Conservation (phyloP, 2,888 invertebrate genomes). For the Yponomeuta malinellus region DNA sequence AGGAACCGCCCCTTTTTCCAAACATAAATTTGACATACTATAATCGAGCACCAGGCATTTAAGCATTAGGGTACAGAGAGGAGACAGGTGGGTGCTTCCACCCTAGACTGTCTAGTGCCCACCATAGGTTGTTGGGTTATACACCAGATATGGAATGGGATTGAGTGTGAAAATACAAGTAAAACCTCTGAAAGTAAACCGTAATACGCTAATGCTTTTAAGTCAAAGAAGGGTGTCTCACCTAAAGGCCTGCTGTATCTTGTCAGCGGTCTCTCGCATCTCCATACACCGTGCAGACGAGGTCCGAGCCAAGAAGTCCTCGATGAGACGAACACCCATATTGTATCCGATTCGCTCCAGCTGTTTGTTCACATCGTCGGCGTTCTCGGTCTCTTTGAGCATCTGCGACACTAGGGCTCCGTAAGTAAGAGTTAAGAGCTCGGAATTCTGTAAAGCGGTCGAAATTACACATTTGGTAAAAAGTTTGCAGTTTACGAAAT, state of each 20-base stretch:
- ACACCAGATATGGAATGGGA: too few relatives aligned
- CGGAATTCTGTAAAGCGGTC: slow-evolving; percentile 86
- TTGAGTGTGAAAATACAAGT: too few relatives aligned
- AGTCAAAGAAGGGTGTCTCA: slow-evolving; percentile 23
- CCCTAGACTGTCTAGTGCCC: too few relatives aligned
- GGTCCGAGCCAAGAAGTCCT: slow-evolving; percentile 96
- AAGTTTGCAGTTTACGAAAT: background rate
- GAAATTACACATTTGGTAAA: slow-evolving; percentile 16
- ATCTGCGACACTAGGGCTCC: slow-evolving; percentile 98
- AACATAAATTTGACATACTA: too few relatives aligned
- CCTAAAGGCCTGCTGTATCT: slow-evolving; percentile 87
- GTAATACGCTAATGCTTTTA: too few relatives aligned
- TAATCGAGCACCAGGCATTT: too few relatives aligned
- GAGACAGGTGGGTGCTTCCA: too few relatives aligned
- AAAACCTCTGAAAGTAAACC: too few relatives aligned
- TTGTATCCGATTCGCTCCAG: slow-evolving; percentile 97
- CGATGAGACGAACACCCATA: slow-evolving; percentile 97
- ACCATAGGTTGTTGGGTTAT: too few relatives aligned
- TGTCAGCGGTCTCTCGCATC: slow-evolving; percentile 97
- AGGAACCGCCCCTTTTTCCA: too few relatives aligned
- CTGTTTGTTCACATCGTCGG: slow-evolving; percentile 98
- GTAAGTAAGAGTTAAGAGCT: slow-evolving; percentile 97
- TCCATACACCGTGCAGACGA: slow-evolving; percentile 93
- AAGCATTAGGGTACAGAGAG: too few relatives aligned
- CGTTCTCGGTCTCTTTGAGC: slow-evolving; percentile 96